phyloP scores from a whole-genome alignment of 2,888 invertebrate species.

The Mesorhabditis belari region DNA sequence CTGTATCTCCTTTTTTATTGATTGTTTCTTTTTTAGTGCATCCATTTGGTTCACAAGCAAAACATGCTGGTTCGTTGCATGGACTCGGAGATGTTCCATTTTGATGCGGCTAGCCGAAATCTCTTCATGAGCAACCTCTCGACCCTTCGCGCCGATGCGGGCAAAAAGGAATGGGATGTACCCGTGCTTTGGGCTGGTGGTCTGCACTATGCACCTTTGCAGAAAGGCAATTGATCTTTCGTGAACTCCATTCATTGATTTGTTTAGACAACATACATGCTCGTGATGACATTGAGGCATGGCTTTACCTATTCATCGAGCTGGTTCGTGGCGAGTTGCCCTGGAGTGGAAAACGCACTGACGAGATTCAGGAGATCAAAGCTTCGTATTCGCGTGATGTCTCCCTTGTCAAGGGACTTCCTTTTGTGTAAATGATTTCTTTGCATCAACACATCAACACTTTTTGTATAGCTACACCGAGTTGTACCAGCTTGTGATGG shows the following conservation, averaged over 20 bases:
- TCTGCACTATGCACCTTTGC: conserved; percentile 30
- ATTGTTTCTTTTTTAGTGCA: neutral
- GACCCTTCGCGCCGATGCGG: conserved; percentile 7
- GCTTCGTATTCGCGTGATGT: conserved; percentile 3
- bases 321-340: conserved; percentile 28
- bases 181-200: conserved; percentile 17
- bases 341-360: conserved; percentile 20
- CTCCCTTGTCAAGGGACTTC: conserved; percentile 8
- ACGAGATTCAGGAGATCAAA: conserved; percentile 13
- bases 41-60: neutral
- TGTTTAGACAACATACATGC: neutral
- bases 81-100: conserved; percentile 28
- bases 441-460: neutral
- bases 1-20: neutral
- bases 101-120: conserved; percentile 33
- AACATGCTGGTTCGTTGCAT: conserved; percentile 16
- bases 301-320: conserved; percentile 30
- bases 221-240: conserved; percentile 1
- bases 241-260: neutral
- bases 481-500: neutral
- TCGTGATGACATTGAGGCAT: conserved; percentile 34
- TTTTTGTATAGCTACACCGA: neutral
- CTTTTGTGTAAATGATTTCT: conserved; percentile 1
- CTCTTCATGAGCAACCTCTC: conserved; percentile 43
- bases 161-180: neutral